These are phyloP conservation scores for Astreopora myriophthalma DNA, from an alignment of 64 coral and sea anemone species.

Conservation along the genomic window DNA sequence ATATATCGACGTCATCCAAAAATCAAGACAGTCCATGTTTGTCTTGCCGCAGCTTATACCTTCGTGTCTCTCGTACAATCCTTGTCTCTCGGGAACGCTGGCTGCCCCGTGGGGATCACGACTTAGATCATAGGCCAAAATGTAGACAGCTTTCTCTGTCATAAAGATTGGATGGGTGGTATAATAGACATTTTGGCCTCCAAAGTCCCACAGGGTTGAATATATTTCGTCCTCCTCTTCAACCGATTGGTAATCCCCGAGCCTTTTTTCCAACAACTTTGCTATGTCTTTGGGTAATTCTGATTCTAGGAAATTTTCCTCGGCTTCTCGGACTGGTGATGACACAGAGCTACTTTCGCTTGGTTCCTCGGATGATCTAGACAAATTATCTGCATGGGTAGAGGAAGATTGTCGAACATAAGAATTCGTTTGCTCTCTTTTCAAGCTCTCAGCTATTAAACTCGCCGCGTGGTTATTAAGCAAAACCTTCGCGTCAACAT, in stretches of 20 bases:
- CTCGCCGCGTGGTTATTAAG: neutral
- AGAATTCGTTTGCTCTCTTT: neutral
- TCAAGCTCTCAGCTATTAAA: neutral
- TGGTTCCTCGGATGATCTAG: too few species aligned
- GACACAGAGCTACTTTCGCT: neutral
- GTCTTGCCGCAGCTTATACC: neutral
- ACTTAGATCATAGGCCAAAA: too few species aligned
- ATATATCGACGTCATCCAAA: too few species aligned
- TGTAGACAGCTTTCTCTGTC: neutral
- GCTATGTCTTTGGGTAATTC: neutral
- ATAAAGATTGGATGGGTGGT: neutral
- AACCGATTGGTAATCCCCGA: neutral
- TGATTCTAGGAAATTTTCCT: neutral
- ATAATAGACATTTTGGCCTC: neutral
- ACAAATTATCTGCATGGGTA: too few species aligned
- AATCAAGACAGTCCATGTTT: neutral
- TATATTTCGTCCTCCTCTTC: neutral
- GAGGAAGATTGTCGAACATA: too few species aligned
- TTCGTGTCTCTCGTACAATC: neutral
- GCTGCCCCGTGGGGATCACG: neutral
- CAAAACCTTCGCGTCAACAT: too few species aligned
- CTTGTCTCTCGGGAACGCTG: neutral
- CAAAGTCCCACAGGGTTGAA: conserved; percentile 10
- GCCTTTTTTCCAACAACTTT: neutral
- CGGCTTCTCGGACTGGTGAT: neutral